phyloP scores from a whole-genome alignment of 2,113 vertebrate genomes.

The Mesocricetus auratus region DNA sequence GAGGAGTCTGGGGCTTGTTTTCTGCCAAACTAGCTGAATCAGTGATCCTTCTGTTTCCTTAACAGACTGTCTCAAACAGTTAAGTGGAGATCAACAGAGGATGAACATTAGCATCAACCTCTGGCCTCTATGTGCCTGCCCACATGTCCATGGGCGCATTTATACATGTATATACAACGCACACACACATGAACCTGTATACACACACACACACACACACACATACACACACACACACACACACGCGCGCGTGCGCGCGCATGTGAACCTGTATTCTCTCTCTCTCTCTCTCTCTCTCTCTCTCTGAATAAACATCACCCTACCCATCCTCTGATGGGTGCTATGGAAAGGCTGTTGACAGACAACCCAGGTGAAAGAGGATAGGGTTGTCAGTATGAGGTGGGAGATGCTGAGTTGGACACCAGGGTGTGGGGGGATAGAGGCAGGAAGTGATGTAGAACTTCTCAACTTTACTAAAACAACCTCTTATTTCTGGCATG shows the following conservation, averaged over 20 bases:
- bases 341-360: background rate
- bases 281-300: too few species aligned
- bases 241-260: background rate
- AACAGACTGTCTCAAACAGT: background rate
- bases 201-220: background rate
- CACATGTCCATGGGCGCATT: background rate
- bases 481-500: background rate
- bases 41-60: background rate
- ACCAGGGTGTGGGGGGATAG: too few species aligned
- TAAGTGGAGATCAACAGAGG: too few species aligned
- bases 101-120: background rate
- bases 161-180: background rate
- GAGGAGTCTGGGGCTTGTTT: background rate
- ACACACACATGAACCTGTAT: background rate
- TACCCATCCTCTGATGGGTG: background rate
- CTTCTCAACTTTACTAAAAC: background rate
- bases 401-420: background rate
- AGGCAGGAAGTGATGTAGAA: background rate
- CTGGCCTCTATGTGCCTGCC: background rate
- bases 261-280: too few species aligned
- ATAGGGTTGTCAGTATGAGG: too few species aligned
- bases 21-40: background rate
- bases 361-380: background rate
- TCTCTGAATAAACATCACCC: background rate
- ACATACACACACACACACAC: background rate